Conservation (phyloP, 2,888 invertebrate genomes). For the Saturnia japonica region DNA sequence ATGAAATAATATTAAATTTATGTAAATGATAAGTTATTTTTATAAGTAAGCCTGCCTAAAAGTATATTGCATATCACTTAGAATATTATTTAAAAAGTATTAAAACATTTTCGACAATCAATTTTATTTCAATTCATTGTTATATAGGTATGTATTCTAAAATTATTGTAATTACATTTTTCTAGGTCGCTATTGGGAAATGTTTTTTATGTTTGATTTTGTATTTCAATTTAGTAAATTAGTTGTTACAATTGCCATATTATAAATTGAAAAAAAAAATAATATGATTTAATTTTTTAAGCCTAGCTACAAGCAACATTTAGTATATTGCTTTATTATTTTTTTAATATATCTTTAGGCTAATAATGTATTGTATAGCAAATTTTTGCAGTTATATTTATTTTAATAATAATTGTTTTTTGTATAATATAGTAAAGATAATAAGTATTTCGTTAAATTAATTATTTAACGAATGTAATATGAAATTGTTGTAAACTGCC, state of each 20-base stretch:
- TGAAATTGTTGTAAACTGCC: constrained; percentile 68
- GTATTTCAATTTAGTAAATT: not conserved
- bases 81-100: constrained; percentile 44
- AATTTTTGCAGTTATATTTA: not conserved
- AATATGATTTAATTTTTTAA: no score
- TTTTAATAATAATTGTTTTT: not conserved
- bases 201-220: constrained; percentile 5
- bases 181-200: not conserved
- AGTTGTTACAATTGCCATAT: constrained; percentile 1
- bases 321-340: constrained; percentile 51
- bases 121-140: constrained; percentile 23
- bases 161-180: constrained; percentile 28
- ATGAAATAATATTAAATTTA: constrained; percentile 25
- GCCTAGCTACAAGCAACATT: constrained; percentile 38
- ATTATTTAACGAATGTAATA: constrained; percentile 49
- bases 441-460: constrained; percentile 32
- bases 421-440: not conserved
- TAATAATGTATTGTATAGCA: not conserved
- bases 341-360: constrained; percentile 53
- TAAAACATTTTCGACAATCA: constrained; percentile 45
- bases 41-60: constrained; percentile 68
- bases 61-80: constrained; percentile 80
- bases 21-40: constrained; percentile 23
- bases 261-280: constrained; percentile 12
- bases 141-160: constrained; percentile 51